These are phyloP conservation scores for Limnephilus marmoratus DNA, from an alignment of 2,888 invertebrate species.

Conservation along the genomic window DNA sequence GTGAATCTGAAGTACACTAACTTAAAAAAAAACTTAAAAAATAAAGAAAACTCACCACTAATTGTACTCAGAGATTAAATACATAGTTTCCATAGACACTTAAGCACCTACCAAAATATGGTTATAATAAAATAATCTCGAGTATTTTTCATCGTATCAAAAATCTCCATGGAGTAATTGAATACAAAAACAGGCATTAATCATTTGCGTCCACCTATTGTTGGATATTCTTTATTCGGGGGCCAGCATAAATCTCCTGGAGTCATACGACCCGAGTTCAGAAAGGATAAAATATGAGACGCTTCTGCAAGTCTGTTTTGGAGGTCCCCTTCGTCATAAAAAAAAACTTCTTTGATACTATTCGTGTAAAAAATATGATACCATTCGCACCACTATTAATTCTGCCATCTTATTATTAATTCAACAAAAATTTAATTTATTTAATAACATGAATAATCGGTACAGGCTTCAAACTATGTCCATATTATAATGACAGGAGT, in stretches of 20 bases:
- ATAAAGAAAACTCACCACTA: not conserved
- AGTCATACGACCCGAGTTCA: conserved; percentile 21
- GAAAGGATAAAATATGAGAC: conserved; percentile 25
- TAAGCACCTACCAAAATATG: not conserved
- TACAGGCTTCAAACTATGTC: no score
- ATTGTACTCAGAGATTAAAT: not conserved
- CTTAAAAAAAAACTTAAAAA: not conserved
- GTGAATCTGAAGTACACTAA: no score
- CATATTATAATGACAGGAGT: no score
- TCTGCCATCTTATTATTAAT: not conserved
- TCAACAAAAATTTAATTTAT: no score
- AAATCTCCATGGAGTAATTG: conserved; percentile 2
- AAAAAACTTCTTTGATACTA: not conserved
- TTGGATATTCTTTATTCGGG: not conserved
- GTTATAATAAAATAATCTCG: not conserved
- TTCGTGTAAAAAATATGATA: not conserved
- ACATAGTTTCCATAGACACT: not conserved
- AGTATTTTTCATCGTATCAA: not conserved
- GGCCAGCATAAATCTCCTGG: not conserved
- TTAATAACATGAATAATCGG: no score
- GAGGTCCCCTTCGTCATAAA: not conserved
- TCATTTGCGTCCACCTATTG: not conserved
- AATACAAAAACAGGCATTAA: not conserved
- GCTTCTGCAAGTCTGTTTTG: conserved; percentile 10
- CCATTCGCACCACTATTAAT: not conserved